These are phyloP conservation scores for Thalassarche chlororhynchos DNA, from an alignment of 2,113 vertebrate genomes.

Conservation along the genomic window DNA sequence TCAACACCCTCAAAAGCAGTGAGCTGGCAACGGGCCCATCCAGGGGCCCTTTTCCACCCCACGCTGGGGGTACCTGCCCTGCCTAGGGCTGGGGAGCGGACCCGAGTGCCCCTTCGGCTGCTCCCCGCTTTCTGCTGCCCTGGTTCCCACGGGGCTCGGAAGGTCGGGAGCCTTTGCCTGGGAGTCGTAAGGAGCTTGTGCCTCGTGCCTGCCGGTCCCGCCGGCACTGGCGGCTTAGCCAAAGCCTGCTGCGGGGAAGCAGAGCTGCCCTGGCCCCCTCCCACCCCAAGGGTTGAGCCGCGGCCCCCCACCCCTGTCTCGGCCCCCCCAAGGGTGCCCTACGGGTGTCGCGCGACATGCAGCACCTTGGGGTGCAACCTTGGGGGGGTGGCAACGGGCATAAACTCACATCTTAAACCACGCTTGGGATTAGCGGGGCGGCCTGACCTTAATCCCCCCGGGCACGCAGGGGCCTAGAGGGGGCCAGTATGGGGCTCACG, in stretches of 20 bases:
- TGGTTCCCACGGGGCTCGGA: background rate
- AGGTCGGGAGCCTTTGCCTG: background rate
- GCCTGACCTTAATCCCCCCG: slow-evolving; percentile 39
- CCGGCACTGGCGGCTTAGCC: background rate
- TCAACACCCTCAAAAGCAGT: background rate
- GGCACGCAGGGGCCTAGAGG: background rate
- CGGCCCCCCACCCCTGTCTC: background rate
- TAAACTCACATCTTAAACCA: background rate
- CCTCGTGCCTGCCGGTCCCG: background rate
- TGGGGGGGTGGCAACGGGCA: accelerated
- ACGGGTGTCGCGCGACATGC: accelerated
- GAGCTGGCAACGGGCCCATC: accelerated
- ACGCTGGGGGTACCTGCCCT: background rate
- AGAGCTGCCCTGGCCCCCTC: background rate
- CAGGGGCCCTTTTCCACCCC: background rate
- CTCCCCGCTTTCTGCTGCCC: background rate
- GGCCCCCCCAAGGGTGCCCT: background rate
- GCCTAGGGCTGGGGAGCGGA: background rate
- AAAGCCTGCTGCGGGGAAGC: background rate
- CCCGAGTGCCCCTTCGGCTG: background rate
- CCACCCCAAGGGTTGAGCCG: background rate
- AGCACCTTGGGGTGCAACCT: background rate
- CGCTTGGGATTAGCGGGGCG: background rate
- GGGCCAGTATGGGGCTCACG: background rate
- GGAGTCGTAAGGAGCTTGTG: background rate